Evolutionary conservation across 2,113 vertebrate species (phyloP), one percentile per base, ranked within the genome.

Genomic region (Peromyscus polionotus): DNA sequence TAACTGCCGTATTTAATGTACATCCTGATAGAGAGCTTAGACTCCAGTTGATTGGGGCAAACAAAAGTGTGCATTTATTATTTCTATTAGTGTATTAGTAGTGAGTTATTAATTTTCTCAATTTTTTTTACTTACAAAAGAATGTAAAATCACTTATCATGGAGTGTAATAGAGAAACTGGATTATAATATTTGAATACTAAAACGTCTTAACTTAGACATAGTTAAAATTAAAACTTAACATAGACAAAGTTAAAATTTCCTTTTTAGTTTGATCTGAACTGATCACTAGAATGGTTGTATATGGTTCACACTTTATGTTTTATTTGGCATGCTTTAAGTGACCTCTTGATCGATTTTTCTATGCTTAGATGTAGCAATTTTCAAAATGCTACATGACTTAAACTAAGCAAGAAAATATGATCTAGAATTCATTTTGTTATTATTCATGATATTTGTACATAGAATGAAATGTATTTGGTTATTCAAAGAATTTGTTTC

Each of bases 241-340:
- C 70, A n/a, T 8, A 70, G 68, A 70, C 68, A 83, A 95, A 90
- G 16, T 76, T 76, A 45, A 2, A 80, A 13, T 92, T 96, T 89
- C 26, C 65, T 73, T 87, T 95, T 97, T 95, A 91, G 77, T 97
- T 96, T 95, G 39, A 85, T 39, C 10, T n/a, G 31, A 79, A 54
- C 63, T 83, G 65, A 36, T 93, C 87, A 92, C 11, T 67, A 36
- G 42, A 3, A 26, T 90, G 22, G 26, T 87, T 97, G n/a, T 70
- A 90, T 75, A 79, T 95, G 36, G 4, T 92, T 84, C 63, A 14
- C 14, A 83, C 17, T 94, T 96, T 73, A 84, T 95, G 84, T 79
- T 68, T 87, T 91, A 79, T 75, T 90, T 94, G 67, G 20, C 2
- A 12, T 75, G 45, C 20, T 95, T 90, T 92, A 61, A 86, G 83